These are phyloP conservation scores for Loris lydekkerianus DNA, from an alignment of 2,797 vertebrate genomes.

Conservation along the genomic window DNA sequence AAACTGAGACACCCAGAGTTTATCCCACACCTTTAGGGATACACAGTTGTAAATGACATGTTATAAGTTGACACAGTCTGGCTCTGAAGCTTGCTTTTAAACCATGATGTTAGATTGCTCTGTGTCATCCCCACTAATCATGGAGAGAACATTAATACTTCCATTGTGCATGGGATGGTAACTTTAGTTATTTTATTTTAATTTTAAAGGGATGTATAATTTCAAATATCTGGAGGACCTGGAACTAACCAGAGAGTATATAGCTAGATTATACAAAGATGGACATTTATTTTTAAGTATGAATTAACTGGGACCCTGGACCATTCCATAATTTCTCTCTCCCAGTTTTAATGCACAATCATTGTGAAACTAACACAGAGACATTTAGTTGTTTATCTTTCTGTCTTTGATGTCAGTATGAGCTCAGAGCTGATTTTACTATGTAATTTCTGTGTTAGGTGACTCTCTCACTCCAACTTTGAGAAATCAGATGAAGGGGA, in stretches of 20 bases:
- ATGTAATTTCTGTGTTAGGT: not conserved
- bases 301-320: not conserved
- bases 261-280: not conserved
- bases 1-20: not conserved
- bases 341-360: not conserved
- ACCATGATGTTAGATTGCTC: not conserved
- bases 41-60: not conserved
- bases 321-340: not conserved
- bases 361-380: not conserved
- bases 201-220: not conserved
- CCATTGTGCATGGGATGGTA: not conserved
- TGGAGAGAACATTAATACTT: not conserved
- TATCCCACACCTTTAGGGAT: not conserved
- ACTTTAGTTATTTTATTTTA: not conserved
- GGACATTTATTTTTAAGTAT: slow-evolving; percentile 4
- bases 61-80: not conserved
- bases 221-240: not conserved
- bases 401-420: not conserved
- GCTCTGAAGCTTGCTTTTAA: slow-evolving; percentile 27
- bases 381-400: not conserved
- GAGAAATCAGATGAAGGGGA: not conserved
- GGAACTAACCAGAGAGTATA: not conserved
- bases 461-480: not conserved
- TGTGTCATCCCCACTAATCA: not conserved
- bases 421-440: not conserved